Evolutionary conservation across 2,113 vertebrate genomes (phyloP).

Genomic region (Mandrillus leucophaeus): DNA sequence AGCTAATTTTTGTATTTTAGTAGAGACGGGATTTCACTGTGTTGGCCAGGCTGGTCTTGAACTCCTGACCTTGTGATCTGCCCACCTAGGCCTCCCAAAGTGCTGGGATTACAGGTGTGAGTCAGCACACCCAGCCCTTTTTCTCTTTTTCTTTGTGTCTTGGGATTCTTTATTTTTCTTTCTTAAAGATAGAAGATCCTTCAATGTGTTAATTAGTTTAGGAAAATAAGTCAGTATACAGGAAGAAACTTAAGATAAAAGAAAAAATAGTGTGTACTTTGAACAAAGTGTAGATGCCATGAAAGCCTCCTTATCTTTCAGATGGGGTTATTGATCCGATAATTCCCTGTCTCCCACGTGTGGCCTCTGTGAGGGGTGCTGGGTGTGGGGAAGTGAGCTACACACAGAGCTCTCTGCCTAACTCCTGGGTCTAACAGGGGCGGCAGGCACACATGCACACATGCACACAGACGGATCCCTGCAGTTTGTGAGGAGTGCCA

Average conservation of each 20-base stretch:
- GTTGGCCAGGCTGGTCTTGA: too few relatives aligned
- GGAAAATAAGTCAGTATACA: background rate
- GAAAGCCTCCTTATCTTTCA: background rate
- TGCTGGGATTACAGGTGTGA: too few relatives aligned
- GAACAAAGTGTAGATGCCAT: background rate
- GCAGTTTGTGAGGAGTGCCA: accelerated
- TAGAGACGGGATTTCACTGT: too few relatives aligned
- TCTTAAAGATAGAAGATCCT: background rate
- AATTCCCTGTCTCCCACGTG: background rate
- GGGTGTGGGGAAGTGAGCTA: background rate
- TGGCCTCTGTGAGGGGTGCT: background rate
- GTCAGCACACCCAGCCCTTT: too few relatives aligned
- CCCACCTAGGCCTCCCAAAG: too few relatives aligned
- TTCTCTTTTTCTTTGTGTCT: background rate
- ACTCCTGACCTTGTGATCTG: too few relatives aligned
- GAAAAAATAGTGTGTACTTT: accelerated
- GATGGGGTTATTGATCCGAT: too few relatives aligned
- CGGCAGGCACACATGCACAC: background rate
- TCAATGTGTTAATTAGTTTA: background rate
- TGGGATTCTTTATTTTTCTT: background rate
- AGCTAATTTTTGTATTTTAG: too few relatives aligned
- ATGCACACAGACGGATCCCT: background rate
- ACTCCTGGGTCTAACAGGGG: accelerated
- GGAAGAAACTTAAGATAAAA: background rate
- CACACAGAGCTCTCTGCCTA: background rate